phyloP scores from a whole-genome alignment of 2,888 invertebrate species.

The Aspidiotus destructor region DNA sequence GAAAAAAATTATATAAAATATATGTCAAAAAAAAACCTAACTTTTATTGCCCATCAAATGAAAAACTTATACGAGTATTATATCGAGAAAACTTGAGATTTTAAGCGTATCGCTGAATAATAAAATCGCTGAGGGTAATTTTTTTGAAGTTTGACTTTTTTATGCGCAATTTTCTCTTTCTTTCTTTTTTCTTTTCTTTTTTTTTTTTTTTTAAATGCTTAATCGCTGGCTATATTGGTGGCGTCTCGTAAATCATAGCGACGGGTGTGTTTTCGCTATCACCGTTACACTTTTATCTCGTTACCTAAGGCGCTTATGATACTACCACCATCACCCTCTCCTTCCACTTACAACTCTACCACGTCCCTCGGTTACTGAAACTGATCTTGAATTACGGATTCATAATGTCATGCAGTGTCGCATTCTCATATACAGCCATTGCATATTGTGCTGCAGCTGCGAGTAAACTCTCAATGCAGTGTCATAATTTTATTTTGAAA shows the following conservation, averaged over 20 bases:
- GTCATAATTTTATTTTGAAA: too few relatives aligned
- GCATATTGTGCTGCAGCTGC: too few relatives aligned
- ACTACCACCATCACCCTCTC: not conserved
- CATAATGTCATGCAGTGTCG: not conserved
- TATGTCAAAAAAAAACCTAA: not conserved
- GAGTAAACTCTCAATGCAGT: too few relatives aligned
- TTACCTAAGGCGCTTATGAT: slow-evolving; percentile 10
- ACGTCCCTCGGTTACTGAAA: not conserved
- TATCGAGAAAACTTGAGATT: slow-evolving; percentile 31
- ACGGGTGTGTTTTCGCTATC: slow-evolving; percentile 10
- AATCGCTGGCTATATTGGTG: slow-evolving; percentile 24
- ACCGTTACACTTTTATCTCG: slow-evolving; percentile 10
- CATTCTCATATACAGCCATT: not conserved
- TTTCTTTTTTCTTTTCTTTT: slow-evolving; percentile 5
- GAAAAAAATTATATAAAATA: slow-evolving; percentile 3
- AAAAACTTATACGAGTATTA: slow-evolving; percentile 30
- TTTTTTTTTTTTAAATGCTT: slow-evolving; percentile 17
- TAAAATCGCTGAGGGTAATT: slow-evolving; percentile 33
- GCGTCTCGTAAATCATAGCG: slow-evolving; percentile 26
- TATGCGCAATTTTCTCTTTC: slow-evolving; percentile 28
- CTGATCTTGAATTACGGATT: not conserved
- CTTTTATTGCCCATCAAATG: slow-evolving; percentile 33
- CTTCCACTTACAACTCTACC: too few relatives aligned
- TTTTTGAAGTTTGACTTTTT: slow-evolving; percentile 32
- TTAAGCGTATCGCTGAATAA: slow-evolving; percentile 31